These are phyloP conservation scores for Oxytorus armatus DNA, from an alignment of 2,888 invertebrate species.

Conservation along the genomic window DNA sequence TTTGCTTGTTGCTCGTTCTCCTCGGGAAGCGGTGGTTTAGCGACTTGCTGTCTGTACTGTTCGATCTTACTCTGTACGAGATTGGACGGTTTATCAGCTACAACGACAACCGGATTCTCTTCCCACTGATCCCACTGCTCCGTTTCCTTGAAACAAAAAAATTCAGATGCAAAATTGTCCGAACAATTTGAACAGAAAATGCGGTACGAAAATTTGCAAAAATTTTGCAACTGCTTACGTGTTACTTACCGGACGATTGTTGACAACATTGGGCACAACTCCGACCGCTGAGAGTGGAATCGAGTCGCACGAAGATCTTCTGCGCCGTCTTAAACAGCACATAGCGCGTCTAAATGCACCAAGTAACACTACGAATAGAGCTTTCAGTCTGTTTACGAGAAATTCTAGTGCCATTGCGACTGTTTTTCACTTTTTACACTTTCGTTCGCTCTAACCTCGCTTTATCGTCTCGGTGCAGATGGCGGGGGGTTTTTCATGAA, in stretches of 20 bases:
- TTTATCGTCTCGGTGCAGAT: slow-evolving; percentile 11
- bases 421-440: background rate
- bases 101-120: slow-evolving; percentile 84
- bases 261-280: slow-evolving; percentile 84
- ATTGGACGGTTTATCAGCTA: slow-evolving; percentile 81
- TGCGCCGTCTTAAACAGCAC: slow-evolving; percentile 87
- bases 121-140: slow-evolving; percentile 88
- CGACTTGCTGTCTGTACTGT: slow-evolving; percentile 86
- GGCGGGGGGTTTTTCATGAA: too few species aligned
- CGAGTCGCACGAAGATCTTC: slow-evolving; percentile 85
- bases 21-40: slow-evolving; percentile 81
- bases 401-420: slow-evolving; percentile 84
- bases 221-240: too few species aligned
- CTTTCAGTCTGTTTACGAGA: slow-evolving; percentile 86
- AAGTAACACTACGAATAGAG: slow-evolving; percentile 86
- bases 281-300: slow-evolving; percentile 87
- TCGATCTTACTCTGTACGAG: slow-evolving; percentile 88
- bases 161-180: background rate
- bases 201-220: too few species aligned
- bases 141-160: slow-evolving; percentile 77
- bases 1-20: slow-evolving; percentile 85
- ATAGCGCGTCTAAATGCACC: slow-evolving; percentile 86
- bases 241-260: slow-evolving; percentile 67
- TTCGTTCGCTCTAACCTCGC: slow-evolving; percentile 52
- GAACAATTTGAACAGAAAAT: too few species aligned